Evolutionary conservation across 2,797 vertebrate genomes (phyloP), one percentile per base, ranked within the genome.

Genomic region (Pteronotus mesoamericanus): DNA sequence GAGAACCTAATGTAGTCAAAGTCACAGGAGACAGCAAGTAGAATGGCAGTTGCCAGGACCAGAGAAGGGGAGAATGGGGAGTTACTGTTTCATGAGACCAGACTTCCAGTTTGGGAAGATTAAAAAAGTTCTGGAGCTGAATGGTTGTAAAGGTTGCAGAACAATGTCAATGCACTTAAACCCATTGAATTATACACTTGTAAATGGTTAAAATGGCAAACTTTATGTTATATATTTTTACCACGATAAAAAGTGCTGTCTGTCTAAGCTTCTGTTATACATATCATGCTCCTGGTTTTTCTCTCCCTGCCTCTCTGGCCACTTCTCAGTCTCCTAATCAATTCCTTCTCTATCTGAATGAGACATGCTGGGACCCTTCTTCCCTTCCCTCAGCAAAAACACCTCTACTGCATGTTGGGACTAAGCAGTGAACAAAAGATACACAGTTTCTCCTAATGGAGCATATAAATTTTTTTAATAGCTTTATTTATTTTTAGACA

Each of bases 351-450:
- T 64, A 9, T 29, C 21, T 64, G 68, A 72, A 19, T 74, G 44
- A 42, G 44, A 48, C 61, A 42, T 1, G 19, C 42, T 24, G 2
- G 68, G 71, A 44, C 8, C 53, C 19, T 83, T 18, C 55, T 55
- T 72, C 34, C 24, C 39, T 46, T 51, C 89, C 34, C 71, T 72
- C n/a, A 16, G 32, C 53, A 74, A 91, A 42, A n/a, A n/a, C n/a
- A n/a, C n/a, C n/a, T n/a, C 57, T 42, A 24, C 26, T n/a, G 44
- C 53, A 9, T 22, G 14, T n/a, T 42, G n/a, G 53, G n/a, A 77
- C 75, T 68, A 77, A 89, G 11, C 59, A 84, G 21, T 68, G 51
- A 84, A 61, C 59, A 83, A 66, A 84, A 48, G 48, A 69, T n/a
- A 57, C 39, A 72, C 39, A 72, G 59, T 68, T 74, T 55, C 48